Base-by-base conservation (phyloP, 2,888 invertebrate species). In the Amphipoea oculea region DNA sequence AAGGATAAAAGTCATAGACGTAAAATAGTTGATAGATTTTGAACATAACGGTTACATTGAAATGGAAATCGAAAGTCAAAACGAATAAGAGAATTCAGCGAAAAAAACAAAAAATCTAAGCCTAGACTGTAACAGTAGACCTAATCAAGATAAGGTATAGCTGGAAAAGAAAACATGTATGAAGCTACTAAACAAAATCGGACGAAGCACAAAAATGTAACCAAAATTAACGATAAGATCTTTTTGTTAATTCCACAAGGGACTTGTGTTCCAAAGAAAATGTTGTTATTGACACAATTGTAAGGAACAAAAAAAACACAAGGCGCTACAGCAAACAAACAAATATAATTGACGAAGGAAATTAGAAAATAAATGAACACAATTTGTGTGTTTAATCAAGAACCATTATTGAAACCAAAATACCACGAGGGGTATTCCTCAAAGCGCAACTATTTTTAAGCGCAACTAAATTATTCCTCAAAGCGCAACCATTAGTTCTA, bases 151-250 rank as follows among this genome's bases (percentile, higher is more conserved):
- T 17, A 40, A 57, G 7, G 9, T 42, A 48, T 14, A 48, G 48
- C 48, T 42, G 17, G 6, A 65, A 68, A 62, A 62, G 6, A 11
- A 65, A 70, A 62, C 72, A 48, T 69, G 6, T 40, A 72, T 40
- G 17, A 81, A 60, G 20, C 54, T 4, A 23, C 23, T 65, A 23
- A 74, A 73, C 45, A 7, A 65, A 86, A 82, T 83, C 71, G 66
- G 40, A 42, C 12, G 20, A 20, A 66, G 45, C 42, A 54, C 65
- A 74, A 72, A 62, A 83, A 75, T 65, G n/a, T 74, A n/a, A 65
- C 67, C 48, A 20, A 82, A 72, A 86, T 57, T 69, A 82, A 82
- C 23, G 57, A 69, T 72, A 72, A 57, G n/a, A 83, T 65, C 45
- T 73, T 65, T 69, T 77, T 83, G 76, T 70, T 76, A 57, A 76